These are phyloP conservation scores for Panurus biarmicus DNA, from an alignment of 2,113 vertebrate species.

Conservation along the genomic window DNA sequence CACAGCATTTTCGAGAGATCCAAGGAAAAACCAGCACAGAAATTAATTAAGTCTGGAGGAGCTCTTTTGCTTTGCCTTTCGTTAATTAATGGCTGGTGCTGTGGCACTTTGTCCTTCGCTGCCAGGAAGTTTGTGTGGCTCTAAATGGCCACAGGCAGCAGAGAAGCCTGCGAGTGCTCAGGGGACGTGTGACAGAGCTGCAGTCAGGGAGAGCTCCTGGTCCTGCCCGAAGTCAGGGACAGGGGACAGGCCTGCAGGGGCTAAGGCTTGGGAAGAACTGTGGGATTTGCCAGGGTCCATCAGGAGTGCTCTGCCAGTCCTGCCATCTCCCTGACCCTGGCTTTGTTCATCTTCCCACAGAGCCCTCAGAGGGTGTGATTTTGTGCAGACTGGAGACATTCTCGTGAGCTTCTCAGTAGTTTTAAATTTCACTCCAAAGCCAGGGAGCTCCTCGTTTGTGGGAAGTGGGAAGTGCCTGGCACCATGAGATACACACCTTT, in stretches of 20 bases:
- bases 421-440: not conserved
- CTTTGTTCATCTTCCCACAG: not conserved
- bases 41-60: not conserved
- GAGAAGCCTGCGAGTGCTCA: not conserved
- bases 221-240: not conserved
- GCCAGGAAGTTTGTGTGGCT: conserved; percentile 4
- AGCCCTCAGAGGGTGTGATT: not conserved
- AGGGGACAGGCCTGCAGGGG: not conserved
- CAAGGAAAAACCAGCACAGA: not conserved
- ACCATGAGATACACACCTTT: not conserved
- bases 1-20: not conserved
- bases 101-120: not conserved
- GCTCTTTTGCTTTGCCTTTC: not conserved
- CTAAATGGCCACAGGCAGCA: not conserved
- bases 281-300: not conserved
- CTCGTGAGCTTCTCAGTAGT: not conserved
- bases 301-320: not conserved
- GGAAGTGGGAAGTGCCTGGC: not conserved
- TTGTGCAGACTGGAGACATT: not conserved
- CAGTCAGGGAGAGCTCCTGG: not conserved
- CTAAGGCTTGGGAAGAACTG: not conserved
- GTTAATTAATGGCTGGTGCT: not conserved
- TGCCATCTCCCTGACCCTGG: not conserved
- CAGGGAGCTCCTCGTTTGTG: not conserved
- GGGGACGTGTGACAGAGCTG: not conserved